These are phyloP conservation scores for Vireo altiloquus DNA, from an alignment of 2,113 vertebrate species.

Conservation along the genomic window DNA sequence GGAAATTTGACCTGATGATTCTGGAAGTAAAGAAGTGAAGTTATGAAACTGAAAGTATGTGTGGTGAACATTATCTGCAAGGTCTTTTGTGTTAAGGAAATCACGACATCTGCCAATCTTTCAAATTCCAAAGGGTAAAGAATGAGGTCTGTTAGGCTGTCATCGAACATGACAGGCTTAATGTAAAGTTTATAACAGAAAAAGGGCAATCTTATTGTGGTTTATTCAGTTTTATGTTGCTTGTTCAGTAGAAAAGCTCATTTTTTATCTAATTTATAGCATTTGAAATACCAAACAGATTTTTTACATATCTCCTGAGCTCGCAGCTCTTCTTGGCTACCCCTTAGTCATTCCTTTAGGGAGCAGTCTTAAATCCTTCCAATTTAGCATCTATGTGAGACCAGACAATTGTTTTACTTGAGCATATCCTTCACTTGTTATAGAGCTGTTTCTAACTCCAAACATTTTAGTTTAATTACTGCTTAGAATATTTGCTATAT, in stretches of 20 bases:
- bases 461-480: conserved; percentile 99
- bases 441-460: conserved; percentile 95
- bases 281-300: conserved; percentile 99
- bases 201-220: conserved; percentile 96
- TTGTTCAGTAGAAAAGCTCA: conserved; percentile 88
- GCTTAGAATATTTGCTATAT: conserved; percentile 87
- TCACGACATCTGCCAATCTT: conserved; percentile 94
- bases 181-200: conserved; percentile 98
- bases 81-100: conserved; percentile 84
- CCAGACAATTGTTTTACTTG: conserved; percentile 90
- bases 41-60: conserved; percentile 66
- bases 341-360: conserved; percentile 87
- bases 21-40: conserved; percentile 40
- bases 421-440: conserved; percentile 94
- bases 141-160: conserved; percentile 94
- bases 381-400: conserved; percentile 97
- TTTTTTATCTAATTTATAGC: conserved; percentile 98
- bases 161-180: conserved; percentile 99
- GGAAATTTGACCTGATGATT: conserved; percentile 49
- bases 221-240: conserved; percentile 98
- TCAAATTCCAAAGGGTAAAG: conserved; percentile 92
- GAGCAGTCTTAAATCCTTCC: conserved; percentile 96
- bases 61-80: conserved; percentile 72
- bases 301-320: conserved; percentile 99
- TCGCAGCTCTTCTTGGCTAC: conserved; percentile 85